Percentiles rank a stretch among this genome's conserved stretches.
phyloP scores from a whole-genome alignment of 92 coral and sea anemone genomes.

The Zoanthus gigantus region DNA sequence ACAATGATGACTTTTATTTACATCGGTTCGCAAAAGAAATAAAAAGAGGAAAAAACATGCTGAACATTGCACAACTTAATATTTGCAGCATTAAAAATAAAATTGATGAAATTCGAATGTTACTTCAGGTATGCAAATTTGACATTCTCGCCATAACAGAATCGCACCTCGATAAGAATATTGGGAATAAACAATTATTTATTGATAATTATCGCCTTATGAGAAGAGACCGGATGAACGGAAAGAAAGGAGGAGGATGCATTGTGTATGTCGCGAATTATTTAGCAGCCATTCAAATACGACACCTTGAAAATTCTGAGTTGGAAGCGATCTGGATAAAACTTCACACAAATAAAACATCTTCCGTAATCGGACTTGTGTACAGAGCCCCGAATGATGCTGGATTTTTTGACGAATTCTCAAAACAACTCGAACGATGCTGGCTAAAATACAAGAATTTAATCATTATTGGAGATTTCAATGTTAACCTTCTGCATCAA shows the following conservation, averaged over 20 bases:
- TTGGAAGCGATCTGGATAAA: background rate
- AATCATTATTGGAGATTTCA: slow-evolving; percentile 58
- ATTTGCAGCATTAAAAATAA: too few relatives aligned
- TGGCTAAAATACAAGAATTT: slow-evolving; percentile 62
- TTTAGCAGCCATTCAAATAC: slow-evolving; percentile 53
- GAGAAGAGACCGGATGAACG: slow-evolving; percentile 41
- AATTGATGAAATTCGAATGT: too few relatives aligned
- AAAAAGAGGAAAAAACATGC: too few relatives aligned
- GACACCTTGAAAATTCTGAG: slow-evolving; percentile 26
- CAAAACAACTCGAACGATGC: slow-evolving; percentile 22
- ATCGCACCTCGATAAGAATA: too few relatives aligned
- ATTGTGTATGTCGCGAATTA: slow-evolving; percentile 44
- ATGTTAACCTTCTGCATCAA: slow-evolving; percentile 53
- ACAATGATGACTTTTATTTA: too few relatives aligned
- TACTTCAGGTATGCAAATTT: too few relatives aligned
- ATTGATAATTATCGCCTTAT: slow-evolving; percentile 32
- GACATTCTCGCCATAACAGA: too few relatives aligned
- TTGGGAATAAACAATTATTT: slow-evolving; percentile 37
- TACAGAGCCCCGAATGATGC: slow-evolving; percentile 44
- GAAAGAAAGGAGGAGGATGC: slow-evolving; percentile 54
- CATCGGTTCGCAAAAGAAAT: too few relatives aligned
- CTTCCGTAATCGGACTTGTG: slow-evolving; percentile 43
- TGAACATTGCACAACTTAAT: too few relatives aligned
- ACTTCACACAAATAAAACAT: too few relatives aligned
- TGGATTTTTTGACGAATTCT: too few relatives aligned